phyloP scores from a whole-genome alignment of 30 jellyfish, hydroid and myxozoan genomes.

The Chrysaora quinquecirrha region DNA sequence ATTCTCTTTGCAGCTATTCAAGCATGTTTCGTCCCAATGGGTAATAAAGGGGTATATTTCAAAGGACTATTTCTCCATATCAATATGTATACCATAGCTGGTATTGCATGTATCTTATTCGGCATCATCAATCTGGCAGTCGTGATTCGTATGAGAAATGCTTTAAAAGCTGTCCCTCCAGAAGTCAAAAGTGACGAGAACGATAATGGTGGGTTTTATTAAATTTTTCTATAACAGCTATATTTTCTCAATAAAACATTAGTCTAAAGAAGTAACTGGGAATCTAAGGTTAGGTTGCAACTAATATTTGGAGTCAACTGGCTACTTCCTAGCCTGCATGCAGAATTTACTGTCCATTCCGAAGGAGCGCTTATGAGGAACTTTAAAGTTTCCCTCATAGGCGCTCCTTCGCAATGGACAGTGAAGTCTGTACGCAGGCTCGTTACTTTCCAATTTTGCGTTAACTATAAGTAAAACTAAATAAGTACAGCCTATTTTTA shows the following conservation, averaged over 20 bases:
- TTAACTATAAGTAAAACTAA: background rate
- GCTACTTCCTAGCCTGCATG: too few relatives aligned
- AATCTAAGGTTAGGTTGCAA: too few relatives aligned
- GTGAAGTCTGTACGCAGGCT: too few relatives aligned
- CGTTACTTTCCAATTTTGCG: background rate
- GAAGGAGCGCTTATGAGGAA: too few relatives aligned
- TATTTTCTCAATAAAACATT: background rate
- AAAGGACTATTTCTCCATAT: constrained; percentile 30
- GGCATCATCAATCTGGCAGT: constrained; percentile 41
- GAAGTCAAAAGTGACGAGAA: constrained; percentile 4
- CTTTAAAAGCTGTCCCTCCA: constrained; percentile 31
- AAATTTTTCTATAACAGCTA: background rate
- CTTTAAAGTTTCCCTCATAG: too few relatives aligned
- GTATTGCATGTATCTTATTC: constrained; percentile 59
- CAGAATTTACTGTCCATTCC: too few relatives aligned
- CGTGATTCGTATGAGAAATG: constrained; percentile 24
- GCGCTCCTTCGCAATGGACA: too few relatives aligned
- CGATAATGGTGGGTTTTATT: too few relatives aligned
- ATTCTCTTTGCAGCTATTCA: constrained; percentile 64
- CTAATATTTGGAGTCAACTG: too few relatives aligned
- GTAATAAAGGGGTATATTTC: constrained; percentile 66
- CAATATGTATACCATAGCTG: constrained; percentile 81
- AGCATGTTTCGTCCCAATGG: constrained; percentile 76
- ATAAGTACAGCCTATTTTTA: too few relatives aligned
- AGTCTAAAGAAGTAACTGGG: too few relatives aligned